phyloP scores from a whole-genome alignment of 2,113 vertebrate genomes.

The Sardina pilchardus region DNA sequence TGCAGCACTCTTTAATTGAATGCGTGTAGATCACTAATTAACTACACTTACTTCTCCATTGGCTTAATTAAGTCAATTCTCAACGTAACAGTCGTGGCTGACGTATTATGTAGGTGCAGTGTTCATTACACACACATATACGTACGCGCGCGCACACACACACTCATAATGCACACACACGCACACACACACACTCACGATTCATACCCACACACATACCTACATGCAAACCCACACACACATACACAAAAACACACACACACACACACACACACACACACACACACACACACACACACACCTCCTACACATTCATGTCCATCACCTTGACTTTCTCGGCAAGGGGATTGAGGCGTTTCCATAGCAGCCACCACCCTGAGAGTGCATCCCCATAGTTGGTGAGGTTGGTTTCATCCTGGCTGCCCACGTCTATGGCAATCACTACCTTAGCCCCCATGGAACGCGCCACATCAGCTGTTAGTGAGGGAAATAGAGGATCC shows the following conservation, averaged over 20 bases:
- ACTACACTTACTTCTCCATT: not conserved
- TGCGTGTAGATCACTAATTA: not conserved
- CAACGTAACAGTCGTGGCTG: not conserved
- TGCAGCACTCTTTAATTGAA: not conserved
- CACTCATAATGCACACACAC: too few relatives aligned
- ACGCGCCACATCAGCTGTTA: slow-evolving; percentile 86
- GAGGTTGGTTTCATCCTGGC: slow-evolving; percentile 90
- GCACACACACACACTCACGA: not conserved
- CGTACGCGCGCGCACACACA: not conserved
- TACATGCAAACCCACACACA: not conserved
- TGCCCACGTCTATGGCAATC: slow-evolving; percentile 93
- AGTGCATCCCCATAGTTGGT: slow-evolving; percentile 92
- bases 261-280: not conserved
- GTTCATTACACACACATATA: not conserved
- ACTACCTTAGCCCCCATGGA: slow-evolving; percentile 95
- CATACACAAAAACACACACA: not conserved
- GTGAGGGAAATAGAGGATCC: not conserved
- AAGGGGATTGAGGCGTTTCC: slow-evolving; percentile 93
- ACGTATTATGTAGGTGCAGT: not conserved
- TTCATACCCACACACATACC: not conserved
- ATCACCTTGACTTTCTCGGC: slow-evolving; percentile 90
- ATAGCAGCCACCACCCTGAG: slow-evolving; percentile 96
- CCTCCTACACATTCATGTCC: not conserved
- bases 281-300: not conserved
- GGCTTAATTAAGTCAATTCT: not conserved